A percentile compares a stretch with the other conserved stretches of the same genome.
Evolutionary conservation across 2,113 vertebrate genomes (phyloP).

Genomic region (Nyctibius bracteatus): DNA sequence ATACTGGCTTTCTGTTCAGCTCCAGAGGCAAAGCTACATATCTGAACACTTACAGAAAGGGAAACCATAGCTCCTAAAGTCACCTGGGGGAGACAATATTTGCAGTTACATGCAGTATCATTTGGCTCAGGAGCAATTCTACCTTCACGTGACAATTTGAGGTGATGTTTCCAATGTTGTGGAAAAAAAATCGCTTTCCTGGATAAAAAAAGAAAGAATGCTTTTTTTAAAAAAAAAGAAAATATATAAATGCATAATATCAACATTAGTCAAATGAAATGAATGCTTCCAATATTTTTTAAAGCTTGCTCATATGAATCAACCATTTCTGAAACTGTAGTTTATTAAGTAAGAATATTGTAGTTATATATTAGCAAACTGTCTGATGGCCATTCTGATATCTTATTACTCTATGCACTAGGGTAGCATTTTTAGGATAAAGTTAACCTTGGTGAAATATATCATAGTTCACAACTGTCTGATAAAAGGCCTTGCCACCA

Average conservation of each 20-base stretch:
- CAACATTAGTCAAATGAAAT: slow-evolving; percentile 70
- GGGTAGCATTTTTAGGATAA: slow-evolving; percentile 61
- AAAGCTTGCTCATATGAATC: slow-evolving; percentile 48
- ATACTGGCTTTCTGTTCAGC: background rate
- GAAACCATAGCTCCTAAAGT: background rate
- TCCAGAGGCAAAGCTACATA: background rate
- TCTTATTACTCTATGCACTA: slow-evolving; percentile 30
- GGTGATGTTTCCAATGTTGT: slow-evolving; percentile 16
- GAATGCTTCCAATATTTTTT: slow-evolving; percentile 64
- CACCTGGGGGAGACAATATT: background rate
- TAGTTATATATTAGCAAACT: slow-evolving; percentile 65
- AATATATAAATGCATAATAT: slow-evolving; percentile 23
- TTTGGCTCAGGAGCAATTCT: slow-evolving; percentile 32
- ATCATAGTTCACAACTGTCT: slow-evolving; percentile 60
- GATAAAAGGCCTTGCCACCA: slow-evolving; percentile 80
- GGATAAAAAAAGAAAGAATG: background rate
- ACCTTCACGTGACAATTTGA: background rate
- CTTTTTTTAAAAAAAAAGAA: background rate
- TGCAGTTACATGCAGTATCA: background rate
- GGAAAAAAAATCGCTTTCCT: slow-evolving; percentile 18
- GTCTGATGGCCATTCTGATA: slow-evolving; percentile 45
- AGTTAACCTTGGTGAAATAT: slow-evolving; percentile 62
- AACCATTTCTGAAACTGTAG: slow-evolving; percentile 52
- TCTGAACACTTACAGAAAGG: background rate
- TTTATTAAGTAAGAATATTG: slow-evolving; percentile 63